These are phyloP conservation scores for Fragum fragum DNA, from an alignment of 2,888 invertebrate species.

Conservation along the genomic window DNA sequence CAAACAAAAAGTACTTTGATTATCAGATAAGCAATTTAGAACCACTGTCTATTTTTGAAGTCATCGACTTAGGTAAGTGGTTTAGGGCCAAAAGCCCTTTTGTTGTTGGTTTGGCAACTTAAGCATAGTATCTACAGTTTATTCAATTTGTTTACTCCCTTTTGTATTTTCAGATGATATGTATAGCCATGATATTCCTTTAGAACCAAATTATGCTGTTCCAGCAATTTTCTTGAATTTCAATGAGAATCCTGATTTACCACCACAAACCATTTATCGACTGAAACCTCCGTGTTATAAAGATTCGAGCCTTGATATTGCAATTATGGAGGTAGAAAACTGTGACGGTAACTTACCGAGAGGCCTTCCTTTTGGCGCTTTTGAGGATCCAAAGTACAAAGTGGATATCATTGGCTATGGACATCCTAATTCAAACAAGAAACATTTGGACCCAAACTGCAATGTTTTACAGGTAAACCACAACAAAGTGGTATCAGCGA, in stretches of 20 bases:
- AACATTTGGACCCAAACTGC: conserved; percentile 21
- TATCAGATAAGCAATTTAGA: too few relatives aligned
- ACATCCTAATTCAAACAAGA: not conserved
- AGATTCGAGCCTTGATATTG: not conserved
- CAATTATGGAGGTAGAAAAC: conserved; percentile 4
- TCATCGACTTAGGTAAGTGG: too few relatives aligned
- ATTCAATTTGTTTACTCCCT: too few relatives aligned
- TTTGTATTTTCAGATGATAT: conserved; percentile 15
- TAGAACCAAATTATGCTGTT: not conserved
- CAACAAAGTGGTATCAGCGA: not conserved
- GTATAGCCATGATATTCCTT: not conserved
- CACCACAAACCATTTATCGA: not conserved
- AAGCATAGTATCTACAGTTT: too few relatives aligned
- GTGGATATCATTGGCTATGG: not conserved
- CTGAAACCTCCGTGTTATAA: conserved; percentile 12
- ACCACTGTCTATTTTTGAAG: too few relatives aligned
- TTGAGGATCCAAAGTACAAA: not conserved
- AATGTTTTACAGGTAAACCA: not conserved
- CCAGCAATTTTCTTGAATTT: conserved; percentile 19
- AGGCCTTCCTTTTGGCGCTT: not conserved
- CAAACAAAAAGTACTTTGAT: too few relatives aligned
- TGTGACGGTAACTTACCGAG: not conserved
- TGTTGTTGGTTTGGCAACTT: too few relatives aligned
- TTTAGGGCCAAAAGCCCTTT: too few relatives aligned
- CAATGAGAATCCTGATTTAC: conserved; percentile 1